These are phyloP conservation scores for Microtus oregoni DNA, from an alignment of 2,113 vertebrate genomes.

Conservation along the genomic window DNA sequence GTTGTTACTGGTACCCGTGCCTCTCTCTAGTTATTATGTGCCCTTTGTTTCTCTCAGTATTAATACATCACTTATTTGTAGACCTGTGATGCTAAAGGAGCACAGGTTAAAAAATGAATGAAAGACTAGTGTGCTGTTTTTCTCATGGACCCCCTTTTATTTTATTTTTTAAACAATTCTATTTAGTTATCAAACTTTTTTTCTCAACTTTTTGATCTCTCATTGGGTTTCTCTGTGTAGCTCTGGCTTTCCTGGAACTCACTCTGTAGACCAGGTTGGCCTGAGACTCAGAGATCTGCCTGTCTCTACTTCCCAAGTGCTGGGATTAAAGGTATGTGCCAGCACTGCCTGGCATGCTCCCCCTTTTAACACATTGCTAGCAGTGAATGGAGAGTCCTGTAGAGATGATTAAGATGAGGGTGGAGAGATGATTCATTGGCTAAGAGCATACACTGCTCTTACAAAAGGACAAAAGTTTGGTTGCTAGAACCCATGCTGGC, in stretches of 20 bases:
- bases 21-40: not conserved
- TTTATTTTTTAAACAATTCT: too few relatives aligned
- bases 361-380: not conserved
- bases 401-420: not conserved
- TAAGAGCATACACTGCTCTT: not conserved
- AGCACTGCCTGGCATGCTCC: too few relatives aligned
- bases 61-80: not conserved
- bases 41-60: not conserved
- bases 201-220: too few relatives aligned
- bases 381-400: not conserved
- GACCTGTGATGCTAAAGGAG: not conserved
- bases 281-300: too few relatives aligned
- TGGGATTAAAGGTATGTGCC: too few relatives aligned
- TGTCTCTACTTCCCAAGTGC: too few relatives aligned
- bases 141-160: not conserved
- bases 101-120: not conserved
- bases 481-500: too few relatives aligned
- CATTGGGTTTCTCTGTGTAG: too few relatives aligned
- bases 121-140: not conserved
- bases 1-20: not conserved
- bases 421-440: not conserved
- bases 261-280: too few relatives aligned
- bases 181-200: too few relatives aligned
- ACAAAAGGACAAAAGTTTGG: too few relatives aligned
- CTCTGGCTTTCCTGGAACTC: too few relatives aligned